Evolutionary conservation across 2,113 vertebrate genomes (phyloP), one percentile per base, ranked within the genome.

Genomic region (Melospiza melodia): DNA sequence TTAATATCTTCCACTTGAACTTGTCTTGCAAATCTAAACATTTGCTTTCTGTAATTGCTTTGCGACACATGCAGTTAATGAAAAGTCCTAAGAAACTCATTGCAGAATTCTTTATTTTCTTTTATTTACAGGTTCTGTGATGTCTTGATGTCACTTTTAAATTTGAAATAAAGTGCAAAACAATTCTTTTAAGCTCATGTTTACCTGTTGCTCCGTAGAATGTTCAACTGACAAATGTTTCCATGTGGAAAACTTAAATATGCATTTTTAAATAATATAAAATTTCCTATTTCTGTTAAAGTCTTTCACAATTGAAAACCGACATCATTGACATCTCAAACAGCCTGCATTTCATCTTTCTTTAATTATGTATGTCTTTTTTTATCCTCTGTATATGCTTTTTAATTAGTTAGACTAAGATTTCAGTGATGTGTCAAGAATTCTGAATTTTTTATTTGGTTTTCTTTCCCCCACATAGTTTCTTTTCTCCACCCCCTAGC

Each of bases 401-500:
- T 46, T 20, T 20, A 21, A 19, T 30, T 46, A 80, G 11, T 52
- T 72, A 72, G 41, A 15, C 21, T 30, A 48, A 75, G 6, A 52
- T 52, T 80, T 80, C 37, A 62, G 21, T 31, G 48, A n/a, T 10
- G 6, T 7, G 65, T 3, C 28, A 67, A n/a, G 35, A 81, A 54
- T 43, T 59, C 9, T 51, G 3, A 84, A 23, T 7, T 46, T n/a
- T 65, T 55, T 7, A 1, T 43, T 77, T 55, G 9, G 1, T 67
- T 81, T 65, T 20, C 13, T 48, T 76, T 66, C 12, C 11, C 5
- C 8, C 10, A 21, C 51, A 15, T 22, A 85, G 10, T 1, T 81
- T 63, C 30, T 8, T 2, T 90, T 59, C 12, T 12, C 3, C 3
- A n/a, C 7, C 6, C 18, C 8, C 7, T 3, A 20, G 0, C 4